These are phyloP conservation scores for Bombus ignitus DNA, from an alignment of 1,140 invertebrate genomes.

Conservation along the genomic window DNA sequence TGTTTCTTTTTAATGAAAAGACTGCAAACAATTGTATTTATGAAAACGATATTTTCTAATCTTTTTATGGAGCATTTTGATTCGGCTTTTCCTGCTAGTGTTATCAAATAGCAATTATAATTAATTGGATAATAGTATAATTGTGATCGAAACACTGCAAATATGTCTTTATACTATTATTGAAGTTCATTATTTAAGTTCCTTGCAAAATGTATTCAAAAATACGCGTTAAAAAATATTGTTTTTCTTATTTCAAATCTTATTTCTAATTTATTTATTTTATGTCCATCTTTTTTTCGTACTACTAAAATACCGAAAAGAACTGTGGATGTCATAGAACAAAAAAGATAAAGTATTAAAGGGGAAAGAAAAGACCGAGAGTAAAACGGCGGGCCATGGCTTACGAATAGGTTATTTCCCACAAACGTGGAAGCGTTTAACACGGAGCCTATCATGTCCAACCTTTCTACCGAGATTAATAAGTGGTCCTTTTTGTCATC, in stretches of 20 bases:
- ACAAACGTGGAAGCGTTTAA: constrained; percentile 34
- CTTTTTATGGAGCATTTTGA: no score
- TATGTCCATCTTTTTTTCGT: not conserved
- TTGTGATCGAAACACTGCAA: no score
- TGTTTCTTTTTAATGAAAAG: no score
- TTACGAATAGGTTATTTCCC: constrained; percentile 21
- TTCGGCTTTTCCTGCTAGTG: no score
- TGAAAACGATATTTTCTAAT: no score
- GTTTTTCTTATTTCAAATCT: not conserved
- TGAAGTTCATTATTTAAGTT: no score
- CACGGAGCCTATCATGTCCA: constrained; percentile 11
- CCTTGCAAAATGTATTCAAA: not conserved
- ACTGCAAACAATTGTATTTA: no score
- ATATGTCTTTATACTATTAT: no score
- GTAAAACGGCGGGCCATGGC: not conserved
- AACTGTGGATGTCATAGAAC: not conserved
- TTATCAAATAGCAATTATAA: no score
- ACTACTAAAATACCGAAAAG: not conserved
- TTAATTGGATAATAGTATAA: no score
- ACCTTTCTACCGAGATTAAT: constrained; percentile 46
- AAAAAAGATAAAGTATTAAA: constrained; percentile 18
- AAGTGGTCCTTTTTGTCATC: constrained; percentile 32
- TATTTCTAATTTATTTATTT: not conserved
- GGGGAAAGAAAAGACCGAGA: not conserved
- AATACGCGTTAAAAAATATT: not conserved